phyloP scores from a whole-genome alignment of 2,113 vertebrate genomes.

The Cavia porcellus region DNA sequence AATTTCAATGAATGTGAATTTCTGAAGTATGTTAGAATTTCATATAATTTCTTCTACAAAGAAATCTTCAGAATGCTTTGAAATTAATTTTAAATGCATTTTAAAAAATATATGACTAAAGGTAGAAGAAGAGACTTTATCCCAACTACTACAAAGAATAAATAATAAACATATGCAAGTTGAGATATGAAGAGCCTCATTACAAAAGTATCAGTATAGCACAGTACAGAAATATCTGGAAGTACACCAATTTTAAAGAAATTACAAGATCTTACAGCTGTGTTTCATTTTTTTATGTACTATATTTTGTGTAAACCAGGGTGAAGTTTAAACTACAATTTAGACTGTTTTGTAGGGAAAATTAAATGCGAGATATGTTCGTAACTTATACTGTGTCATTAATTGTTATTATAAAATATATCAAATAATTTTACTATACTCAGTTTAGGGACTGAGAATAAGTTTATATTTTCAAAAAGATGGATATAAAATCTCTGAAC shows the following conservation, averaged over 20 bases:
- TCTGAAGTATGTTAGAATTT: conserved; percentile 29
- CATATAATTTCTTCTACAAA: neutral
- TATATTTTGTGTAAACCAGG: neutral
- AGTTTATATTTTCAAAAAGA: neutral
- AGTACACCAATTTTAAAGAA: neutral
- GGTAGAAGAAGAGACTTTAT: neutral
- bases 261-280: neutral
- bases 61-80: neutral
- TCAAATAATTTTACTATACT: neutral
- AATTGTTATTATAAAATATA: neutral
- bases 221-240: neutral
- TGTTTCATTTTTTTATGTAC: neutral
- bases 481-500: neutral
- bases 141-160: neutral
- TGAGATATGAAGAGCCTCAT: neutral
- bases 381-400: neutral
- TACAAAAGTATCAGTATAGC: neutral
- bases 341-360: neutral
- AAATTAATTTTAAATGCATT: neutral
- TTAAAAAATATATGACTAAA: neutral
- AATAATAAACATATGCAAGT: neutral
- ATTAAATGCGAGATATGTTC: neutral
- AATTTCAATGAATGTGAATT: conserved; percentile 18
- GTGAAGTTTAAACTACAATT: neutral
- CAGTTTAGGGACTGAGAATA: neutral